Evolutionary conservation across 2,113 vertebrate species (phyloP).

Genomic region (Prinia subflava): DNA sequence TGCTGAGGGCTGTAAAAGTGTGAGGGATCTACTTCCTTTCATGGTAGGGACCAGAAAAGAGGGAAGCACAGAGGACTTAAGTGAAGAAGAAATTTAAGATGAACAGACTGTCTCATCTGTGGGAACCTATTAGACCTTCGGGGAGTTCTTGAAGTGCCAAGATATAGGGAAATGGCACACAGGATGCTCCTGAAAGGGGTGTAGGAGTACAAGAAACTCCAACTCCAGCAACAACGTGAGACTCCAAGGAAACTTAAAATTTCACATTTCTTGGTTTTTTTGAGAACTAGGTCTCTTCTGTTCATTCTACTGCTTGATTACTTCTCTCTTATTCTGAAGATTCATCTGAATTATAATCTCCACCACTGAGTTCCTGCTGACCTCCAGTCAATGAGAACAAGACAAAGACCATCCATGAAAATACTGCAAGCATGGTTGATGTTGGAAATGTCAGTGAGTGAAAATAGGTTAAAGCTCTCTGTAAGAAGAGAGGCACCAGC

Average conservation of each 20-base stretch:
- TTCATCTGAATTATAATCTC: neutral
- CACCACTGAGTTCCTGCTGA: neutral
- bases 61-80: neutral
- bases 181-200: neutral
- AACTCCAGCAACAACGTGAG: neutral
- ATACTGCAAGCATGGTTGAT: neutral
- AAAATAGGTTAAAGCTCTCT: conserved; percentile 4
- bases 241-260: neutral
- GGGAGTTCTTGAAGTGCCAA: neutral
- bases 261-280: neutral
- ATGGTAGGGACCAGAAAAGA: neutral
- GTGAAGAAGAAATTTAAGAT: neutral
- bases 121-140: neutral
- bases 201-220: neutral
- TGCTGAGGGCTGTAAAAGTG: neutral
- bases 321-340: neutral
- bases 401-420: conserved; percentile 13
- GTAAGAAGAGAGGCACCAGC: neutral
- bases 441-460: neutral
- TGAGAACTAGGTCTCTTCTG: neutral
- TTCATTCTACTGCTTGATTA: neutral
- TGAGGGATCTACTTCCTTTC: neutral
- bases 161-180: neutral
- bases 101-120: neutral
- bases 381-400: conserved; percentile 4